phyloP scores from a whole-genome alignment of 1,140 invertebrate genomes.

The Ephestia elutella region DNA sequence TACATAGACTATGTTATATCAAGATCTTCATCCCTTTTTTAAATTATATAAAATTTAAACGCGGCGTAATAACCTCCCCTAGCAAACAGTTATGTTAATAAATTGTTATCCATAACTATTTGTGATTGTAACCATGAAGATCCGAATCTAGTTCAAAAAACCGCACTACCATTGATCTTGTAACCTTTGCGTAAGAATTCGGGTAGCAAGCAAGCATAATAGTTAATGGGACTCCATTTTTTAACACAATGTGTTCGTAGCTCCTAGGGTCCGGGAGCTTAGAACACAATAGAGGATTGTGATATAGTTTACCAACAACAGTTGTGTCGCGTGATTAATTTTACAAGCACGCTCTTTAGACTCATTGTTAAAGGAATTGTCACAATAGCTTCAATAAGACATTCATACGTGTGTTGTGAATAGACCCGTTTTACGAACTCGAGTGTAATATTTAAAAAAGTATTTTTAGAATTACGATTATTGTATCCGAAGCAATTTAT shows the following conservation, averaged over 20 bases:
- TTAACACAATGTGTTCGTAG: not conserved
- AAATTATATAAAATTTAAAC: too few relatives aligned
- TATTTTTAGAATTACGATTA: not conserved
- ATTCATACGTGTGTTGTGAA: not conserved
- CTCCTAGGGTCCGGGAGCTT: not conserved
- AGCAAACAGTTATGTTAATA: not conserved
- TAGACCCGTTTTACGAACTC: not conserved
- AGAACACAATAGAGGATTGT: not conserved
- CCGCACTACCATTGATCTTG: not conserved
- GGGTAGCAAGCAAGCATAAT: not conserved
- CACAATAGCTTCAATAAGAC: not conserved
- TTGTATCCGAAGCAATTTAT: not conserved
- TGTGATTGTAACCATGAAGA: not conserved
- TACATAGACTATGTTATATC: too few relatives aligned
- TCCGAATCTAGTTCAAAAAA: not conserved
- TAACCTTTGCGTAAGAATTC: slow-evolving; percentile 1
- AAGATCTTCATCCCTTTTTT: too few relatives aligned
- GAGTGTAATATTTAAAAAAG: too few relatives aligned
- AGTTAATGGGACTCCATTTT: not conserved
- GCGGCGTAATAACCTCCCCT: too few relatives aligned
- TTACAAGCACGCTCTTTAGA: not conserved
- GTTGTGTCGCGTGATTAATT: not conserved
- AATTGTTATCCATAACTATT: slow-evolving; percentile 2
- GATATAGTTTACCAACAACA: slow-evolving; percentile 1
- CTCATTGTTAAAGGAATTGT: not conserved